These are phyloP conservation scores for Megaceryle maxima DNA, from an alignment of 2,113 vertebrate genomes.

Conservation along the genomic window DNA sequence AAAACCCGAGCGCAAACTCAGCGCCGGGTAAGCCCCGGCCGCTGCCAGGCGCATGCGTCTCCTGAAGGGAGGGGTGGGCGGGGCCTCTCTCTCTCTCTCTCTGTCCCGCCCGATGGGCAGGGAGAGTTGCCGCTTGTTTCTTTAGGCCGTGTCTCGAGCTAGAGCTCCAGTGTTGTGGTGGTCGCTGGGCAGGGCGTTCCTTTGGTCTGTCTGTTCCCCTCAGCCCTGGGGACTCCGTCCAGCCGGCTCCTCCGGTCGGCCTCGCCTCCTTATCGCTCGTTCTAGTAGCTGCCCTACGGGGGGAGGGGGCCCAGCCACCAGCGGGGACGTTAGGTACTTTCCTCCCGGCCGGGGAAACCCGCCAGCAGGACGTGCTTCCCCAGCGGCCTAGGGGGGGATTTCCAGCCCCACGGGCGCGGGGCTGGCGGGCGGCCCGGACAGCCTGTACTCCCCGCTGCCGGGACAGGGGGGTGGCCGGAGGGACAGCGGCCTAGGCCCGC, in stretches of 20 bases:
- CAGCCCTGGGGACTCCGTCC: too few species aligned
- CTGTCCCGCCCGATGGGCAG: background rate
- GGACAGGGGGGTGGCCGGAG: background rate
- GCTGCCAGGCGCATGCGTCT: background rate
- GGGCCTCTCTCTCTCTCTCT: background rate
- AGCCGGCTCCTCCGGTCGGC: background rate
- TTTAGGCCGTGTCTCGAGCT: background rate
- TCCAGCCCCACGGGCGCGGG: background rate
- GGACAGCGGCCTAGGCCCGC: too few species aligned
- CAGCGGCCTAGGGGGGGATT: background rate
- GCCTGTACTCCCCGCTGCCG: background rate
- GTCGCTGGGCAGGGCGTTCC: fast-evolving
- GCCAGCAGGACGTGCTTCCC: background rate
- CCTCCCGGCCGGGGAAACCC: constrained; percentile 22
- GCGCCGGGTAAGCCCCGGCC: background rate
- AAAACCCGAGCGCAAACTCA: background rate
- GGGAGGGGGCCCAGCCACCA: background rate
- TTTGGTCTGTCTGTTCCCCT: fast-evolving
- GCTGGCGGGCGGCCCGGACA: background rate
- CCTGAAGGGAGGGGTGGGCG: background rate
- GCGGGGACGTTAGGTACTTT: constrained; percentile 36
- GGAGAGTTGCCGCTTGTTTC: too few species aligned
- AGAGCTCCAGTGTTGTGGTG: too few species aligned
- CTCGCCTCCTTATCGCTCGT: background rate
- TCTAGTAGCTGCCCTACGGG: fast-evolving